Conservation (phyloP, 2,113 vertebrate species). For the Rhinoderma darwinii region DNA sequence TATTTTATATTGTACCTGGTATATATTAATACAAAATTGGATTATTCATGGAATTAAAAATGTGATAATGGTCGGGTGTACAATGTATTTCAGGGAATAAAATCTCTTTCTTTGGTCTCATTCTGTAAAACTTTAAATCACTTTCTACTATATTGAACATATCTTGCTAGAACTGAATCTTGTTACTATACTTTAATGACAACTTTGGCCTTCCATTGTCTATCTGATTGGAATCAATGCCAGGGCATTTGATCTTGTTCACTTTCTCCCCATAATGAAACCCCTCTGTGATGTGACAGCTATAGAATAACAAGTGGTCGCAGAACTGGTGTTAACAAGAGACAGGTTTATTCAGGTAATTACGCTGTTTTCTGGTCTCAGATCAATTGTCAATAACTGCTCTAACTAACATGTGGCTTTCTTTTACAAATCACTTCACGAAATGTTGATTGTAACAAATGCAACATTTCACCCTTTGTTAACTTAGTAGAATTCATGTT, state of each 20-base stretch:
- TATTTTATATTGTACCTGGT: too few relatives aligned
- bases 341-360: slow-evolving; percentile 78
- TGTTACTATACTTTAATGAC: slow-evolving; percentile 74
- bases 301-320: slow-evolving; percentile 80
- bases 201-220: slow-evolving; percentile 75
- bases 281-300: slow-evolving; percentile 78
- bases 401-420: slow-evolving; percentile 73
- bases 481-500: neutral
- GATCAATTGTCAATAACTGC: slow-evolving; percentile 80
- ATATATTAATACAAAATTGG: too few relatives aligned
- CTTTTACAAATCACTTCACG: slow-evolving; percentile 71
- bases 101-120: neutral
- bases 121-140: slow-evolving; percentile 31
- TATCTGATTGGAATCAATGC: slow-evolving; percentile 80
- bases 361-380: slow-evolving; percentile 79
- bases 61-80: too few relatives aligned
- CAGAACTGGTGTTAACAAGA: slow-evolving; percentile 81
- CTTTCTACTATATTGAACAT: slow-evolving; percentile 4
- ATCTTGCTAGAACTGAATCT: slow-evolving; percentile 65
- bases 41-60: too few relatives aligned
- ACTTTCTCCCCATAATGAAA: slow-evolving; percentile 79
- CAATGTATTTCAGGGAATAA: neutral
- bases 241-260: slow-evolving; percentile 77
- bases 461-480: slow-evolving; percentile 33
- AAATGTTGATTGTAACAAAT: slow-evolving; percentile 68